phyloP scores from a whole-genome alignment of 2,113 vertebrate genomes.

The Sarotherodon lohbergeri region DNA sequence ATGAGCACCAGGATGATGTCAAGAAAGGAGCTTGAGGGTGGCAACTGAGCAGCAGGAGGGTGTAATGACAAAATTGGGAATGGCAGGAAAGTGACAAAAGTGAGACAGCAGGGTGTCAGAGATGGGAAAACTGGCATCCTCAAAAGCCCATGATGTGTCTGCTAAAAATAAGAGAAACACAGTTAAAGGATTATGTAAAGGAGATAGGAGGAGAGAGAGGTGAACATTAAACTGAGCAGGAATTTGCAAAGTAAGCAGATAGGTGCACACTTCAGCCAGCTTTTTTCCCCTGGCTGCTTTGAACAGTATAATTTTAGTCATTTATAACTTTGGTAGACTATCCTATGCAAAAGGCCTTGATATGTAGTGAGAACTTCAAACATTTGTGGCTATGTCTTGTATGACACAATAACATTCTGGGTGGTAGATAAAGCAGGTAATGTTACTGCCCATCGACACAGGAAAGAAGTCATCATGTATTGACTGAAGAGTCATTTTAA shows the following conservation, averaged over 20 bases:
- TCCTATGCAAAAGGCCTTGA: neutral
- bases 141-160: neutral
- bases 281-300: neutral
- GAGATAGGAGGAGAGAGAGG: neutral
- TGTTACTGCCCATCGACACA: neutral
- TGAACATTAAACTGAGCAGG: neutral
- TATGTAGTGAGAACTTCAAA: neutral
- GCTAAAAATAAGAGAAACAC: neutral
- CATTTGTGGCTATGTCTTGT: neutral
- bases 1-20: neutral
- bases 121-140: neutral
- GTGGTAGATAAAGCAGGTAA: neutral
- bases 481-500: neutral
- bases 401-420: neutral
- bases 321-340: neutral
- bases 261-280: neutral
- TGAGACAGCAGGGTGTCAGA: neutral
- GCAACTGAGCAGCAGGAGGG: slow-evolving; percentile 3
- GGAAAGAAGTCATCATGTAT: neutral
- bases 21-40: neutral
- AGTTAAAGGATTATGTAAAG: neutral
- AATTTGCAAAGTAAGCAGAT: neutral
- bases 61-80: slow-evolving; percentile 22
- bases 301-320: neutral
- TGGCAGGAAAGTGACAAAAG: slow-evolving; percentile 15